These are phyloP conservation scores for Schizopygopsis pylzovi DNA, from an alignment of 2,797 vertebrate genomes.

Conservation along the genomic window DNA sequence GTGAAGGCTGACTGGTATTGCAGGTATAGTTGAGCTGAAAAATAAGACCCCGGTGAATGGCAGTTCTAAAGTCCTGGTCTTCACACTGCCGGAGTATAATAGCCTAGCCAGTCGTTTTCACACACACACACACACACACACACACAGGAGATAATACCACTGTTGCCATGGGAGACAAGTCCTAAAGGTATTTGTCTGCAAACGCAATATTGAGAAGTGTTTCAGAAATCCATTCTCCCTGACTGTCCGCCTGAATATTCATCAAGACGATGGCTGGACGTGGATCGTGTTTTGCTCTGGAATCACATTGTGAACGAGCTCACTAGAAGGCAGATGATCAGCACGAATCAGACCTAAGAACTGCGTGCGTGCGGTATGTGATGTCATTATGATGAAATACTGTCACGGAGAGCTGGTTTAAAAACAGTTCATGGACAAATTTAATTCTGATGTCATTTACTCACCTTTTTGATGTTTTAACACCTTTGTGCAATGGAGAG, in stretches of 20 bases:
- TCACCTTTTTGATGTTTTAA: not conserved
- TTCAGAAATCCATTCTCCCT: constrained; percentile 42
- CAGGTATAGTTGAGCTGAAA: constrained; percentile 45
- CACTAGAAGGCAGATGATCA: not conserved
- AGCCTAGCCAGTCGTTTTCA: constrained; percentile 36
- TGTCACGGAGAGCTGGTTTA: not conserved
- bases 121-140: constrained; percentile 34
- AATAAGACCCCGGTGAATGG: constrained; percentile 35
- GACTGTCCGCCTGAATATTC: constrained; percentile 30
- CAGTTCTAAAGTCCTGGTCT: constrained; percentile 53
- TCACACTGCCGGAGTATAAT: constrained; percentile 50
- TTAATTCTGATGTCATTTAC: not conserved
- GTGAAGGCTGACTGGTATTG: constrained; percentile 29
- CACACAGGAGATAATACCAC: constrained; percentile 47
- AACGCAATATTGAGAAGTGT: constrained; percentile 43
- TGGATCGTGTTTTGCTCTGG: constrained; percentile 4
- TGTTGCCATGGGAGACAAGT: constrained; percentile 61
- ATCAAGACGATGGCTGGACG: constrained; percentile 16
- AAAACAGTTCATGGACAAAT: not conserved
- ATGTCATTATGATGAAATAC: not conserved
- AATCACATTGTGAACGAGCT: constrained; percentile 4
- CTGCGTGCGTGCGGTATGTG: not conserved
- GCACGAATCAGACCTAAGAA: constrained; percentile 7
- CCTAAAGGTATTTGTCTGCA: constrained; percentile 51
- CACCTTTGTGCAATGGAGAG: not conserved